A percentile compares a stretch with the other conserved stretches of the same genome.
Conservation (phyloP, 2,113 vertebrate genomes). For the Arothron firmamentum region DNA sequence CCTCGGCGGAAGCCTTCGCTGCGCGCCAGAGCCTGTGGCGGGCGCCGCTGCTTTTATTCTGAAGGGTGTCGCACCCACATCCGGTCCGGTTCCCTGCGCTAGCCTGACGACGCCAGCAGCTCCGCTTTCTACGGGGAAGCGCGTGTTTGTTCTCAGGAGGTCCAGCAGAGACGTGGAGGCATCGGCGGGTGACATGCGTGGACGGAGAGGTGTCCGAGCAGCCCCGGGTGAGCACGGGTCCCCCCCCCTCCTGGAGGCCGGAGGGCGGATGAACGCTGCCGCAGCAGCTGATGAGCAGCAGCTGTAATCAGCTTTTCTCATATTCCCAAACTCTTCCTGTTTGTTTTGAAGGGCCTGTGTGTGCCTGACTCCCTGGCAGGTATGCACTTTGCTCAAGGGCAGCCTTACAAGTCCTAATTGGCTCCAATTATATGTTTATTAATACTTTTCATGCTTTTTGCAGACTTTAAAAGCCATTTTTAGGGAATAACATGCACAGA, state of each 20-base stretch:
- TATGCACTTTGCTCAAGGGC: no score
- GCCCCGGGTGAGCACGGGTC: background rate
- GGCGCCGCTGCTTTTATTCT: constrained; percentile 25
- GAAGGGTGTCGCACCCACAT: fast-evolving
- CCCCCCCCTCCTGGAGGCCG: no score
- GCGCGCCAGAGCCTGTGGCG: fast-evolving
- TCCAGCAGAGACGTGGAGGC: constrained; percentile 29
- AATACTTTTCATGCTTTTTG: background rate
- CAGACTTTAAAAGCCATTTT: background rate
- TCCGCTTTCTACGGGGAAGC: constrained; percentile 38
- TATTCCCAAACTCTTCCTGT: background rate
- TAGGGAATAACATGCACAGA: no score
- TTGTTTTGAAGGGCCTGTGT: no score
- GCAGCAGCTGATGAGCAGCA: no score
- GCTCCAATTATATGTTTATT: background rate
- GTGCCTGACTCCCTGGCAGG: no score
- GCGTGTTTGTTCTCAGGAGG: constrained; percentile 23
- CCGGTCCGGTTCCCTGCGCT: background rate
- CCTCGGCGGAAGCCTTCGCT: fast-evolving
- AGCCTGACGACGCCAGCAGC: constrained; percentile 7
- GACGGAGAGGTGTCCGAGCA: constrained; percentile 37
- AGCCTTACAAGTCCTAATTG: no score
- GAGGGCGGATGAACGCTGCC: no score
- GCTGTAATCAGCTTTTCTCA: no score
- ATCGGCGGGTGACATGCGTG: constrained; percentile 24